These are phyloP conservation scores for Mythimna impura DNA, from an alignment of 2,888 invertebrate species.

Conservation along the genomic window DNA sequence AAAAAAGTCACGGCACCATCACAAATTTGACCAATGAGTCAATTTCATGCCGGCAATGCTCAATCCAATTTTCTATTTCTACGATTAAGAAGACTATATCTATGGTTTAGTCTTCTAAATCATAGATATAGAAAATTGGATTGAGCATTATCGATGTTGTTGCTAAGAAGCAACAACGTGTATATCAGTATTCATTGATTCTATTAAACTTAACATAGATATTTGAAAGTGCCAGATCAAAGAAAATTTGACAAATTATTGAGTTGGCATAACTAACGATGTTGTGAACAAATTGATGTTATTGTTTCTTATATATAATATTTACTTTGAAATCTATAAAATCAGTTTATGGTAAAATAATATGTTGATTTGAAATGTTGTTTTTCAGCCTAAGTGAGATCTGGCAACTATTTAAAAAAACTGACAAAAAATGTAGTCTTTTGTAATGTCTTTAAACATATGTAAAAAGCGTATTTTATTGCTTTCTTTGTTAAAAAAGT, in stretches of 20 bases:
- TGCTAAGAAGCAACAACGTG: no score
- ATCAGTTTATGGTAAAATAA: no score
- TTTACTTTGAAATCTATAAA: neutral
- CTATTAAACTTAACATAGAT: neutral
- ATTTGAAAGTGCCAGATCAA: slow-evolving; percentile 23
- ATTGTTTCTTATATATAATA: slow-evolving; percentile 5
- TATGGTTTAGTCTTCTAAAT: neutral
- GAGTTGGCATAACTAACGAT: neutral
- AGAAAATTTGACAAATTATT: neutral
- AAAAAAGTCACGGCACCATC: no score
- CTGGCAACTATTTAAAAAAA: neutral
- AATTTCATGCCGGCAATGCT: neutral
- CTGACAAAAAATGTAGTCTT: neutral
- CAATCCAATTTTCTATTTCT: neutral
- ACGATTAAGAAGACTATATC: neutral
- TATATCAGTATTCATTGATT: neutral
- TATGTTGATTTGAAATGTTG: neutral
- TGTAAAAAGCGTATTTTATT: neutral
- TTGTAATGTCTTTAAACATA: neutral
- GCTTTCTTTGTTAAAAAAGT: neutral
- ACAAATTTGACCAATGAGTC: neutral
- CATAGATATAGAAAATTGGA: neutral
- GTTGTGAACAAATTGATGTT: neutral
- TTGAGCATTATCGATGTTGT: neutral
- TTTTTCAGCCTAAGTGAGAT: no score